Percentiles rank a stretch among this genome's conserved stretches.
phyloP scores from a whole-genome alignment of 2,797 vertebrate genomes.

The Emys orbicularis region DNA sequence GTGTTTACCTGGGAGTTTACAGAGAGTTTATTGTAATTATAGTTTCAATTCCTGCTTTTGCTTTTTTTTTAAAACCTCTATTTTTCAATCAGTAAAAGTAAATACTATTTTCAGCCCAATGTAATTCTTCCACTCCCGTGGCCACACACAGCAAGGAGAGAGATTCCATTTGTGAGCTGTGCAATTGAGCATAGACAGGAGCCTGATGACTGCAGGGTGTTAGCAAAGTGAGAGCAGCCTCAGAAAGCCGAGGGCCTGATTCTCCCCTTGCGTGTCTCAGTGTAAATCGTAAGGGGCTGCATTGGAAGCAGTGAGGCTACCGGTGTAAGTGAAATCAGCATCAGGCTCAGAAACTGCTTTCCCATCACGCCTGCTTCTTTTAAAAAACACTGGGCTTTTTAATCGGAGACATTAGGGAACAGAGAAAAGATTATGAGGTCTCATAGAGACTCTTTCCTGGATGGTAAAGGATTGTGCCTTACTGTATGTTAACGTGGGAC shows the following conservation, averaged over 20 bases:
- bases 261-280: not conserved
- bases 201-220: slow-evolving; percentile 62
- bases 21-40: slow-evolving; percentile 82
- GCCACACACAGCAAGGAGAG: slow-evolving; percentile 70
- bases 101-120: slow-evolving; percentile 79
- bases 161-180: slow-evolving; percentile 71
- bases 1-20: slow-evolving; percentile 78
- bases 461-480: slow-evolving; percentile 70
- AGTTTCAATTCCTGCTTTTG: slow-evolving; percentile 76
- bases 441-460: slow-evolving; percentile 60
- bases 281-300: not conserved
- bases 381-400: slow-evolving; percentile 56
- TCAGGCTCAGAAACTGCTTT: slow-evolving; percentile 28
- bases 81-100: slow-evolving; percentile 80
- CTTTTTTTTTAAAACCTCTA: slow-evolving; percentile 73
- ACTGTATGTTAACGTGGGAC: slow-evolving; percentile 57
- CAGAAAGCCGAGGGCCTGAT: not conserved
- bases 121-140: slow-evolving; percentile 78
- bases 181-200: slow-evolving; percentile 76
- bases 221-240: slow-evolving; percentile 4
- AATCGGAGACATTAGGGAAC: slow-evolving; percentile 46
- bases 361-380: not conserved
- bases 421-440: slow-evolving; percentile 58
- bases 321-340: not conserved
- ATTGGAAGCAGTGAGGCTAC: not conserved